phyloP scores from a whole-genome alignment of 2,888 invertebrate genomes.

The Lasioglossum malachurum region DNA sequence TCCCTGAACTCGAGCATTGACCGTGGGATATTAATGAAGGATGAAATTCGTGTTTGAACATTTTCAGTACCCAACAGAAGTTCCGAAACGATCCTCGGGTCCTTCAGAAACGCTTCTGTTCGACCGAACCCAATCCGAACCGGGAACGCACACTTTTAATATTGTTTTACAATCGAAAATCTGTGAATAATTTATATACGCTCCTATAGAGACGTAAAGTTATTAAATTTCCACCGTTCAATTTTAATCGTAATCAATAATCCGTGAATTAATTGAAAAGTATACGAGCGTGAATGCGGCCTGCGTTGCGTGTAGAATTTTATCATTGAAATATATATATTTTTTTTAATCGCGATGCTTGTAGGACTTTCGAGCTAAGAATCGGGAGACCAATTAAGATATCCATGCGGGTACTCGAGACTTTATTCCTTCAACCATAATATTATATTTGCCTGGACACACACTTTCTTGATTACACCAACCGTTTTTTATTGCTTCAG shows the following conservation, averaged over 20 bases:
- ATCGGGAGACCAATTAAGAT: not conserved
- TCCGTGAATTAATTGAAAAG: not conserved
- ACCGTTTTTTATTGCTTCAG: not conserved
- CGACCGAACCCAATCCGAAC: not conserved
- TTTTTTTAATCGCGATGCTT: not conserved
- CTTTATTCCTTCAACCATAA: not conserved
- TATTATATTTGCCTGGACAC: not conserved
- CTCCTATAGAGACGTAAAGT: not conserved
- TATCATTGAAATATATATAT: not conserved
- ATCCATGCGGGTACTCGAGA: constrained; percentile 5
- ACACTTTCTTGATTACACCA: not conserved
- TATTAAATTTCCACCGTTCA: not conserved
- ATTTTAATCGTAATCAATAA: constrained; percentile 1
- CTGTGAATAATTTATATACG: not conserved
- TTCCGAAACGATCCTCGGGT: not conserved
- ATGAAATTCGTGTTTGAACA: not conserved
- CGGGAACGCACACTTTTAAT: not conserved
- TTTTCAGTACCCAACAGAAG: not conserved
- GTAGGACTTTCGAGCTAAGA: not conserved
- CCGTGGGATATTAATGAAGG: not conserved
- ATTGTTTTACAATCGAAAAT: not conserved
- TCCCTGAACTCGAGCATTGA: not conserved
- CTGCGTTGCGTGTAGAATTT: not conserved
- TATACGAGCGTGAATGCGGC: not conserved
- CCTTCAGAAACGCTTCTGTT: not conserved